These are phyloP conservation scores for Kradibia gibbosae DNA, from an alignment of 1,140 invertebrate genomes.

Conservation along the genomic window DNA sequence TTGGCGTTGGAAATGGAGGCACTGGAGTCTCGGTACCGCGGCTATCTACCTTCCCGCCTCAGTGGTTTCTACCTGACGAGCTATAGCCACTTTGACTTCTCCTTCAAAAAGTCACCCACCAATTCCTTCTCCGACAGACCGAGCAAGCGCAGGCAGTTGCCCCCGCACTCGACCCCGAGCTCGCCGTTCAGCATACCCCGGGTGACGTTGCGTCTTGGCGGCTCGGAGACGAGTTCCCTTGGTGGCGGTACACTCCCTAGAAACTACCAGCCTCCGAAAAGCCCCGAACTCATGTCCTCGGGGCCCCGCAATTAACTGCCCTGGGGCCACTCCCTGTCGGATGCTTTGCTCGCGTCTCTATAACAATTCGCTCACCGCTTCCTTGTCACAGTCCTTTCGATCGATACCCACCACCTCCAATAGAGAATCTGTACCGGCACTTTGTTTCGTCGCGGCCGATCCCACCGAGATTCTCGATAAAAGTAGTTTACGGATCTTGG, in stretches of 20 bases:
- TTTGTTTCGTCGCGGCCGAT: not conserved
- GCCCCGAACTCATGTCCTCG: slow-evolving; percentile 56
- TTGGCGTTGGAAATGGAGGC: slow-evolving; percentile 68
- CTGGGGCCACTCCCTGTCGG: not conserved
- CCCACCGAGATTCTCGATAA: too few relatives aligned
- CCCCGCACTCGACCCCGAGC: slow-evolving; percentile 59
- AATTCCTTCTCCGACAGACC: slow-evolving; percentile 10
- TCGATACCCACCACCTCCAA: not conserved
- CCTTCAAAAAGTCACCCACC: slow-evolving; percentile 44
- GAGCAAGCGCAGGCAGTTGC: not conserved
- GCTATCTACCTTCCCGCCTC: slow-evolving; percentile 65
- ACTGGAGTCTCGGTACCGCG: slow-evolving; percentile 68
- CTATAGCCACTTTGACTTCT: slow-evolving; percentile 58
- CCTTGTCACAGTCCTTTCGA: slow-evolving; percentile 34
- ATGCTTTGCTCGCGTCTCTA: too few relatives aligned
- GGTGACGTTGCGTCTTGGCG: slow-evolving; percentile 61
- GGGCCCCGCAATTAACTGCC: slow-evolving; percentile 60
- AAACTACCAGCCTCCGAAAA: slow-evolving; percentile 55
- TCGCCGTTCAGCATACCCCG: slow-evolving; percentile 68
- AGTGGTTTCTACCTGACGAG: slow-evolving; percentile 64
- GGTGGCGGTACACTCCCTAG: slow-evolving; percentile 63
- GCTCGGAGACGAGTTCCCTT: slow-evolving; percentile 62
- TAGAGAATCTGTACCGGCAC: slow-evolving; percentile 28
- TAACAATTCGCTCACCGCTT: slow-evolving; percentile 37
- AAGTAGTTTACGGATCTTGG: too few relatives aligned